phyloP scores from a whole-genome alignment of 2,113 vertebrate genomes.

The Hypanus sabinus region DNA sequence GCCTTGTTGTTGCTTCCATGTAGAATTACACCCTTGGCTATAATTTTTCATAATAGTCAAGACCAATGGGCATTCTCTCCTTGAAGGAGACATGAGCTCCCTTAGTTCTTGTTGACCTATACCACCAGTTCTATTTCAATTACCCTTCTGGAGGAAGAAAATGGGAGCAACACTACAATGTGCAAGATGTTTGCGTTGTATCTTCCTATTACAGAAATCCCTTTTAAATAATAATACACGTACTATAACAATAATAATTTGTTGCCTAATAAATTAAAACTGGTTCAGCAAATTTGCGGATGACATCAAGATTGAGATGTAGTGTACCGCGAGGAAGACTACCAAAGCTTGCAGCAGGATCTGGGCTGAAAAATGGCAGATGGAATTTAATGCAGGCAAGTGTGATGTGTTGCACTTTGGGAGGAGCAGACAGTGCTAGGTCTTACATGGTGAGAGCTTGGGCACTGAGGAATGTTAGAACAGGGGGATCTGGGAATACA shows the following conservation, averaged over 20 bases:
- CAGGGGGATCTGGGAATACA: too few relatives aligned
- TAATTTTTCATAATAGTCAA: slow-evolving; percentile 39
- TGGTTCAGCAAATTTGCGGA: too few relatives aligned
- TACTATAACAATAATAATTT: not conserved
- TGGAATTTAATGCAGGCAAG: too few relatives aligned
- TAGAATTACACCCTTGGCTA: slow-evolving; percentile 41
- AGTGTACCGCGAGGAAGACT: too few relatives aligned
- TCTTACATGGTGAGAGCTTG: too few relatives aligned
- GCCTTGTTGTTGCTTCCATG: slow-evolving; percentile 44
- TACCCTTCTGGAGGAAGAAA: slow-evolving; percentile 18
- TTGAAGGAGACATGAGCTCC: slow-evolving; percentile 25
- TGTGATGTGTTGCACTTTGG: too few relatives aligned
- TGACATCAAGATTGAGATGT: too few relatives aligned
- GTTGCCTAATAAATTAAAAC: not conserved
- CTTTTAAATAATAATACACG: slow-evolving; percentile 7
- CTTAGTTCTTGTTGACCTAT: slow-evolving; percentile 34
- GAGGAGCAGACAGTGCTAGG: too few relatives aligned
- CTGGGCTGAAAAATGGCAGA: too few relatives aligned
- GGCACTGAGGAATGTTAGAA: too few relatives aligned
- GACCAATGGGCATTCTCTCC: slow-evolving; percentile 12
- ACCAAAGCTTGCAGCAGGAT: too few relatives aligned
- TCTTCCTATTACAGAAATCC: not conserved
- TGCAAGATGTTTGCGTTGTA: slow-evolving; percentile 29
- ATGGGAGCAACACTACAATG: not conserved
- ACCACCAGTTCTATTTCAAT: slow-evolving; percentile 31